Conservation (phyloP, 92 coral and sea anemone genomes). For the Heteractis magnifica region DNA sequence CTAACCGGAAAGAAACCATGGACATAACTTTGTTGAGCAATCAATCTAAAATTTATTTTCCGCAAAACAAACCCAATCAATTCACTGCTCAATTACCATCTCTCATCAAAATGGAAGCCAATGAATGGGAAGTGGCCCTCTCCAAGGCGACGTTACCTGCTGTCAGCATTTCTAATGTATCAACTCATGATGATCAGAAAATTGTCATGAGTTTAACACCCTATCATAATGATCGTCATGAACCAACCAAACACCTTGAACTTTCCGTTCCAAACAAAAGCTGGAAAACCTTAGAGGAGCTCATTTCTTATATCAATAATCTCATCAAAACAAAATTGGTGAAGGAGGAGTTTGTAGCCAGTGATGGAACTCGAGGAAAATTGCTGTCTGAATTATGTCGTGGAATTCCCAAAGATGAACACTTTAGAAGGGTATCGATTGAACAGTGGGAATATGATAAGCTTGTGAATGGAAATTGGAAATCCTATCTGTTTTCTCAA, state of each 20-base stretch:
- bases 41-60: too few relatives aligned
- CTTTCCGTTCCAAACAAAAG: neutral
- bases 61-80: too few relatives aligned
- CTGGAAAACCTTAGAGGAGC: neutral
- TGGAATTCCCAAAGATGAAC: constrained; percentile 1
- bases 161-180: neutral
- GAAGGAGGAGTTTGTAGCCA: neutral
- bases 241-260: neutral
- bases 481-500: neutral
- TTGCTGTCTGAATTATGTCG: neutral
- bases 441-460: neutral
- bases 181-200: neutral
- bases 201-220: neutral
- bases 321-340: neutral
- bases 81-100: neutral
- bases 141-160: too few relatives aligned
- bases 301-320: neutral
- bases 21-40: too few relatives aligned
- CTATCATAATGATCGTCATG: neutral
- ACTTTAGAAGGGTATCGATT: neutral
- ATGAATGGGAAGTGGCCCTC: too few relatives aligned
- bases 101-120: neutral
- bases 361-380: neutral
- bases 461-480: neutral
- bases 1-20: too few relatives aligned